Conservation (phyloP, 2,113 vertebrate genomes). For the Axis porcinus region DNA sequence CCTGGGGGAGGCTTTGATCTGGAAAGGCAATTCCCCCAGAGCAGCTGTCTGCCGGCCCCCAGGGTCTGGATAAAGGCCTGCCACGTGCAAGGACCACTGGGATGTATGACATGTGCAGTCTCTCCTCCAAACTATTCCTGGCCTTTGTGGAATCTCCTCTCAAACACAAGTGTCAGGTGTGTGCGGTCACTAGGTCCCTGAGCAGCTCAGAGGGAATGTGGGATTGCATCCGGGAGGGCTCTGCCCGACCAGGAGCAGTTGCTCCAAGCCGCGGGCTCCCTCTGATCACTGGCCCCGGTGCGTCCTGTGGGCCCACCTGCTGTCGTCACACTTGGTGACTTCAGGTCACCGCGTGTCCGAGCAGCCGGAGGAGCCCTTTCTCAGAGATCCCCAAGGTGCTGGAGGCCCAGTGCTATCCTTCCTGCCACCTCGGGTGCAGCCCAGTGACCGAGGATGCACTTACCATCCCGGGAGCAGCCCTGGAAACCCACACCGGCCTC, state of each 20-base stretch:
- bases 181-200: background rate
- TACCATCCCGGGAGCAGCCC: background rate
- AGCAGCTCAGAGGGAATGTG: background rate
- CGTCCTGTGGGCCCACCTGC: background rate
- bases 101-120: background rate
- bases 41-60: background rate
- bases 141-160: background rate
- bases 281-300: background rate
- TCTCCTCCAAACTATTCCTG: background rate
- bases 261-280: background rate
- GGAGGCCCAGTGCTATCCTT: background rate
- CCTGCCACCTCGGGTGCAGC: background rate
- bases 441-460: background rate
- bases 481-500: background rate
- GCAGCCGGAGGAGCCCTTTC: background rate
- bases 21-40: background rate
- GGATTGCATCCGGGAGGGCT: background rate
- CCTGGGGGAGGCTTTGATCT: background rate
- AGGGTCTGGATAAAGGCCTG: background rate
- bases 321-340: background rate
- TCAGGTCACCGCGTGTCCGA: background rate
- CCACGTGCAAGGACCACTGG: background rate
- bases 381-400: background rate
- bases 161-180: conserved; percentile 14
- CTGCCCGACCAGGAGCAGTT: background rate